A percentile compares a stretch with the other conserved stretches of the same genome.
Conservation (phyloP, 2,888 invertebrate genomes). For the Drosophila colorata region DNA sequence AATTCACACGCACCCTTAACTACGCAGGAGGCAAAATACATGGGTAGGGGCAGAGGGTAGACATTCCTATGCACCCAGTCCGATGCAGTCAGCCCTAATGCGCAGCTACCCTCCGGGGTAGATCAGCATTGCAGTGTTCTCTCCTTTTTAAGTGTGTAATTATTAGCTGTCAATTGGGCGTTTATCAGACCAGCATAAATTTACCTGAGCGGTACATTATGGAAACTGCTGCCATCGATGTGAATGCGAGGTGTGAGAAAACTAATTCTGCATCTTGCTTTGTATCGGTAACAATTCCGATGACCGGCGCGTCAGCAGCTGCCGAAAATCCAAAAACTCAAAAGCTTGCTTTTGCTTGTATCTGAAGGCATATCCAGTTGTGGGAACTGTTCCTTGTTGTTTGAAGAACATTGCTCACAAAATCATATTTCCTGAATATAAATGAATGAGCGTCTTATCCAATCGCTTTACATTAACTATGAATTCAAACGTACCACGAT, state of each 20-base stretch:
- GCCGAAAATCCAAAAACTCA: not conserved
- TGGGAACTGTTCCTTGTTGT: too few relatives aligned
- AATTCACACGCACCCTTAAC: constrained; percentile 75
- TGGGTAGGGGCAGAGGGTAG: constrained; percentile 4
- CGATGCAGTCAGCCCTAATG: constrained; percentile 34
- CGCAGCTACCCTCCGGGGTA: not conserved
- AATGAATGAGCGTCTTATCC: too few relatives aligned
- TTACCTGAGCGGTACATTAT: constrained; percentile 45
- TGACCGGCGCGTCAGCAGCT: not conserved
- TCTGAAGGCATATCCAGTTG: not conserved
- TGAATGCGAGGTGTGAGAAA: constrained; percentile 40
- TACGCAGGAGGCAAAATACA: not conserved
- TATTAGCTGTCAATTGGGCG: constrained; percentile 80
- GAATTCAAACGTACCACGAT: too few relatives aligned
- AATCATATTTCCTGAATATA: too few relatives aligned
- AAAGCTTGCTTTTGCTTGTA: not conserved
- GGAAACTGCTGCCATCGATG: constrained; percentile 34
- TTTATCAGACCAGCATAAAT: constrained; percentile 61
- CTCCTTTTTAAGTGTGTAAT: constrained; percentile 57
- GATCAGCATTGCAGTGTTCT: constrained; percentile 26
- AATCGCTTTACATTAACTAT: too few relatives aligned
- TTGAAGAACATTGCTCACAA: too few relatives aligned
- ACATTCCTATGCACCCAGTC: constrained; percentile 57
- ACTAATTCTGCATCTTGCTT: constrained; percentile 13
- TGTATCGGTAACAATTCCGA: not conserved